Percentiles rank a stretch among this genome's conserved stretches.
Evolutionary conservation across 2,888 invertebrate genomes (phyloP).

Genomic region (Troilus luridus): DNA sequence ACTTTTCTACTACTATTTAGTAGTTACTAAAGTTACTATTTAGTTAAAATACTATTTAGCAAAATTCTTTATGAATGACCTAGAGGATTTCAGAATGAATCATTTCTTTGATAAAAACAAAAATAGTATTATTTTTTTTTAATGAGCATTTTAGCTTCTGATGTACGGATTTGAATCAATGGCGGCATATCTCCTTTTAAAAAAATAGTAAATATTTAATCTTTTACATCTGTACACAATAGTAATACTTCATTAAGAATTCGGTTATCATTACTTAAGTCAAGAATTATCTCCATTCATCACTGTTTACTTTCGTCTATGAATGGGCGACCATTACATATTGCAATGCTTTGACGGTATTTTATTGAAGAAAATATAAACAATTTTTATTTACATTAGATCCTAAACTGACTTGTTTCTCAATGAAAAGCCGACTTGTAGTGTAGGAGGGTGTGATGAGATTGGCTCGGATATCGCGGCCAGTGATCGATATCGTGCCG

Average conservation of each 20-base stretch:
- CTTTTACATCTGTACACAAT: background rate
- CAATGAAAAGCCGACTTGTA: background rate
- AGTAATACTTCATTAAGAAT: background rate
- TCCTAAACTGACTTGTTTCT: background rate
- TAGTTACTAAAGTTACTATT: too few relatives aligned
- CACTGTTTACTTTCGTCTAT: background rate
- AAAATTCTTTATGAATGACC: background rate
- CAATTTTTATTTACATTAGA: background rate
- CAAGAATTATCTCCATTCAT: background rate
- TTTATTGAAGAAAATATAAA: background rate
- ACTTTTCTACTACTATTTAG: too few relatives aligned
- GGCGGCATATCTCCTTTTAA: background rate
- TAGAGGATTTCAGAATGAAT: background rate
- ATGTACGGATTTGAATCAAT: background rate
- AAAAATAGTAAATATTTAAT: background rate
- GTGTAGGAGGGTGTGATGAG: background rate
- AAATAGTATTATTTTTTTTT: background rate
- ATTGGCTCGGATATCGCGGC: background rate
- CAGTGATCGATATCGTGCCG: background rate
- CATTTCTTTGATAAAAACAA: background rate
- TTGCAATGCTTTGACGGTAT: background rate
- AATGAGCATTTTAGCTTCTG: background rate
- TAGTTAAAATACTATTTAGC: too few relatives aligned
- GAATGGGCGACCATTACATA: background rate
- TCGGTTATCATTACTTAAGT: background rate